Evolutionary conservation across 2,888 invertebrate genomes (phyloP).

Genomic region (Phyllotreta cruciferae): DNA sequence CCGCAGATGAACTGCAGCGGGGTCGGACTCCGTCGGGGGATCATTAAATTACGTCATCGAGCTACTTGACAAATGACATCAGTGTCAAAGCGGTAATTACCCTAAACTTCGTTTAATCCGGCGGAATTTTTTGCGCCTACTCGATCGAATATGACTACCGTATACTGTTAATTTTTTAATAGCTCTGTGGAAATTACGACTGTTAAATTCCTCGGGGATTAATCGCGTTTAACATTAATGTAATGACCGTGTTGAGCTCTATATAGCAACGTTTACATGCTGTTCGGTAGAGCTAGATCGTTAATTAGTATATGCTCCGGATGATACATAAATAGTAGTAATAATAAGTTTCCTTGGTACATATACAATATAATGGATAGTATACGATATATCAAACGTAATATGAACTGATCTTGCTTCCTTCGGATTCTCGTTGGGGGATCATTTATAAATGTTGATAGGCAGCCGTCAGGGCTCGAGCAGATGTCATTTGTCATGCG

Average conservation of each 20-base stretch:
- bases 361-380: no score
- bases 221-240: constrained; percentile 18
- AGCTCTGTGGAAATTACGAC: no score
- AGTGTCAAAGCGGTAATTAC: constrained; percentile 35
- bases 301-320: no score
- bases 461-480: constrained; percentile 68
- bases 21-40: constrained; percentile 39
- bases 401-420: constrained; percentile 13
- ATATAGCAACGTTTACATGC: constrained; percentile 20
- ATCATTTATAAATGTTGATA: constrained; percentile 74
- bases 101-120: constrained; percentile 39
- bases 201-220: no score
- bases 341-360: no score
- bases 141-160: no score
- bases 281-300: no score
- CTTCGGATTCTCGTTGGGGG: constrained; percentile 63
- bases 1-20: constrained; percentile 35
- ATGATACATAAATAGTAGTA: no score
- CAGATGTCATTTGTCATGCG: constrained; percentile 75
- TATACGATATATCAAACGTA: neutral
- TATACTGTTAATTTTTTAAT: no score
- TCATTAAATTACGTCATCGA: constrained; percentile 49
- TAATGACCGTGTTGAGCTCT: constrained; percentile 12
- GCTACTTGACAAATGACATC: constrained; percentile 47
- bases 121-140: constrained; percentile 43